Percentiles rank a stretch among this genome's conserved stretches.
Evolutionary conservation across 2,797 vertebrate species (phyloP).

Genomic region (Gallirallus australis): DNA sequence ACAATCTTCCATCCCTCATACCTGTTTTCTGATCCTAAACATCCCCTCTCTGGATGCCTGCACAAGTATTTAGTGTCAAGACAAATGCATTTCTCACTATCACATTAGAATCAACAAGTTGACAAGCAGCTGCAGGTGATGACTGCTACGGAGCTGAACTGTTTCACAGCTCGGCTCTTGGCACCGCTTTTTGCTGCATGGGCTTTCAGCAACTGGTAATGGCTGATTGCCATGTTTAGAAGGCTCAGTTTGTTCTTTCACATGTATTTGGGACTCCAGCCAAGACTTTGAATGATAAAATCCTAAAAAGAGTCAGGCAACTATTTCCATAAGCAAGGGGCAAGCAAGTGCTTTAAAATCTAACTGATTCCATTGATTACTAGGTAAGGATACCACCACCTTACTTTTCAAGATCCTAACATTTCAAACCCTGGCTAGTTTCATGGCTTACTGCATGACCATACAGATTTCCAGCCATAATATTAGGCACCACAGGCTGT

Average conservation of each 20-base stretch:
- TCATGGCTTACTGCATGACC: neutral
- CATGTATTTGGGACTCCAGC: neutral
- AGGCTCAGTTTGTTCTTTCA: constrained; percentile 4
- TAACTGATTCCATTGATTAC: neutral
- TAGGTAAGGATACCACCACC: neutral
- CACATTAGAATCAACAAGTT: constrained; percentile 14
- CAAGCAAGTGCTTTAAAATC: neutral
- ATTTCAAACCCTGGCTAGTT: neutral
- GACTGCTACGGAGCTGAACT: constrained; percentile 15
- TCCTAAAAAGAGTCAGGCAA: neutral
- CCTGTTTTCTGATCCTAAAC: neutral
- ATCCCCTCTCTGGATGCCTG: neutral
- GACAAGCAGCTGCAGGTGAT: constrained; percentile 44
- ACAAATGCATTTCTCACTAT: constrained; percentile 6
- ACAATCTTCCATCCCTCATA: neutral
- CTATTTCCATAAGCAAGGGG: neutral
- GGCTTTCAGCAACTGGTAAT: constrained; percentile 2
- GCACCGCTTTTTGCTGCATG: neutral
- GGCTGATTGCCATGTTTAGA: neutral
- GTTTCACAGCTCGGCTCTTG: constrained; percentile 3
- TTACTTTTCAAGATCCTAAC: neutral
- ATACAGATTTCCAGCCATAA: neutral
- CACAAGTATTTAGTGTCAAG: neutral
- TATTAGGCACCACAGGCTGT: neutral
- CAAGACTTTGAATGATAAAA: constrained; percentile 10